phyloP scores from a whole-genome alignment of 2,113 vertebrate genomes.

The Cheilinus undulatus region DNA sequence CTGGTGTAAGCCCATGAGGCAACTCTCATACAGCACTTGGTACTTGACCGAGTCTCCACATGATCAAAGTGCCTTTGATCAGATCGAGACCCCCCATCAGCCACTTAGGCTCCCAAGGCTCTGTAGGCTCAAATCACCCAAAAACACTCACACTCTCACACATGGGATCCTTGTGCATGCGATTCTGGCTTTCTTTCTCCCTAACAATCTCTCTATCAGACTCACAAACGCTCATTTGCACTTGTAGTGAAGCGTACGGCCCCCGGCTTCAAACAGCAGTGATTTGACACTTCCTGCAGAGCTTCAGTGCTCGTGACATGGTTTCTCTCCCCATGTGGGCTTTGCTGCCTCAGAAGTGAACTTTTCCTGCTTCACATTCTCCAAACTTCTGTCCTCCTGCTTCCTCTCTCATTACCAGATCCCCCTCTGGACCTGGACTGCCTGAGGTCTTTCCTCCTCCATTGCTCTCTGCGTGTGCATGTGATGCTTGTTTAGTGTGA shows the following conservation, averaged over 20 bases:
- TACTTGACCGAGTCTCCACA: constrained; percentile 49
- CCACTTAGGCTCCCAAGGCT: constrained; percentile 49
- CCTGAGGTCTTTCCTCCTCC: constrained; percentile 55
- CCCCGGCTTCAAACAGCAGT: constrained; percentile 66
- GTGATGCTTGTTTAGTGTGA: no score
- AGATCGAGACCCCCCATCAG: constrained; percentile 63
- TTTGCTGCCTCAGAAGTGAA: constrained; percentile 64
- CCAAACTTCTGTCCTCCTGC: constrained; percentile 62
- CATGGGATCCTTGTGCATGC: background rate
- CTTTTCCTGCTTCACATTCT: constrained; percentile 65
- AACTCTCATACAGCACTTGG: constrained; percentile 37
- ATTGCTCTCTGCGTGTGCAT: constrained; percentile 18
- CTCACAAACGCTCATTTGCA: constrained; percentile 38
- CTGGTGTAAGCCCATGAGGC: constrained; percentile 11
- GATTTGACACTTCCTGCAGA: constrained; percentile 69
- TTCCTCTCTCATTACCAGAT: constrained; percentile 64
- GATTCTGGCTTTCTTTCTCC: constrained; percentile 1
- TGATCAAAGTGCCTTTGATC: constrained; percentile 77
- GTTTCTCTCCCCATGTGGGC: constrained; percentile 61
- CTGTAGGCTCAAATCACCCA: constrained; percentile 26
- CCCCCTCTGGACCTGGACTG: constrained; percentile 63
- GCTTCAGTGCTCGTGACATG: constrained; percentile 60
- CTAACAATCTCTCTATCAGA: constrained; percentile 28
- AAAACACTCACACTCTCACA: background rate
- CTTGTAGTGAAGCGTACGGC: constrained; percentile 43